Evolutionary conservation across 2,888 invertebrate species (phyloP), one percentile per base, ranked within the genome.

Genomic region (Dolichomitus sp.): DNA sequence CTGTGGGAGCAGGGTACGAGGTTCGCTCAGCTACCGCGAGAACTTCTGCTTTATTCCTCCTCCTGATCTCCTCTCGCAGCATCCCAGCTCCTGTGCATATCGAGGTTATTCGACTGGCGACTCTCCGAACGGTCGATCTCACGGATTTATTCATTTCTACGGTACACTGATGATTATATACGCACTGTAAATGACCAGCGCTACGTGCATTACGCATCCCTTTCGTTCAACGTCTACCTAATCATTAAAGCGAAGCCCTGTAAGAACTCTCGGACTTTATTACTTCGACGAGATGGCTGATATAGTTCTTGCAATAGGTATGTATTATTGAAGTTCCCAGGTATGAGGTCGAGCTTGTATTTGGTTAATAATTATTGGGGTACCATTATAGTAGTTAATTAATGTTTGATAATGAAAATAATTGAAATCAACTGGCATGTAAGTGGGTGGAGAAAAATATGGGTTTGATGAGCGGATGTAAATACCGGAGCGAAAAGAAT

Each of bases 1-100:
- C 79, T 69, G 52, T 59, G 76, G 79, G 75, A 83, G 82, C 75
- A 75, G 75, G 37, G 72, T 70, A 72, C 37, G 40, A 83, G 79
- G 79, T 78, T 78, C 33, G 74, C 79, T 83, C 59, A 68, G 77
- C 82, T 79, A 74, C 83, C 76, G 75, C 66, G 72, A 4, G 33
- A 48, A 66, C 12, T 37, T 45, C 61, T 12, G 48, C 52, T 57
- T 63, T 23, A 23, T 23, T 50, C 63, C 69, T 50, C 81, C 75
- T 79, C 69, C 59, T 65, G 73, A 52, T 59, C 73, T 73, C 73
- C 63, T 74, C 52, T 84, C 57, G 37, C 72, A 50, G 30, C 72
- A 59, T 70, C 63, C 50, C 68, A 63, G 69, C 66, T 73, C 84
- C 86, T 81, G 84, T 85, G 81, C 80, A 81, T 81, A 75, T 82